Percentiles rank a stretch among this genome's conserved stretches.
Conservation (phyloP, 2,113 vertebrate species). For the Cyprinodon tularosa region DNA sequence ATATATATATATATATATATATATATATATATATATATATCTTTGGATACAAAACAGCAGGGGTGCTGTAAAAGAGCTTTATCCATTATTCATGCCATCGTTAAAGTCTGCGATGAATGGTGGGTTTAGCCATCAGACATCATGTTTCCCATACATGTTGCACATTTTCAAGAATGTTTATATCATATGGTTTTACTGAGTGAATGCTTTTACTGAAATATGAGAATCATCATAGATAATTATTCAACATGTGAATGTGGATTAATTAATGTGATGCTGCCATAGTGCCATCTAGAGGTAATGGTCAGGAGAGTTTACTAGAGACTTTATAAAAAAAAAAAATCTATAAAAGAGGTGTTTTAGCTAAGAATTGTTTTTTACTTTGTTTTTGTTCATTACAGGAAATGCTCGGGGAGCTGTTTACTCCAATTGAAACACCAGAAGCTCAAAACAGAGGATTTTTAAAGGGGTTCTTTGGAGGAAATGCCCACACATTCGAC, state of each 20-base stretch:
- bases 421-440: slow-evolving; percentile 95
- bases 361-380: background rate
- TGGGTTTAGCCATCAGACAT: slow-evolving; percentile 54
- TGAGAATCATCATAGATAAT: background rate
- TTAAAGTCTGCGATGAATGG: slow-evolving; percentile 15
- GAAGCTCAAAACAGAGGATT: slow-evolving; percentile 97
- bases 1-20: too few species aligned
- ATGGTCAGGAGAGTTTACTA: background rate
- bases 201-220: slow-evolving; percentile 3
- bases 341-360: background rate
- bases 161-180: slow-evolving; percentile 46
- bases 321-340: background rate
- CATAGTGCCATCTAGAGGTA: slow-evolving; percentile 66
- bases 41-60: background rate
- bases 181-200: background rate
- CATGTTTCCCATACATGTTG: slow-evolving; percentile 28
- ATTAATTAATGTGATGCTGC: slow-evolving; percentile 7
- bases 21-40: background rate
- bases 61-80: slow-evolving; percentile 12
- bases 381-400: slow-evolving; percentile 55
- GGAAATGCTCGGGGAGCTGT: slow-evolving; percentile 98
- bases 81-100: slow-evolving; percentile 7
- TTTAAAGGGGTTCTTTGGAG: slow-evolving; percentile 96
- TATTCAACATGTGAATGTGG: slow-evolving; percentile 9
- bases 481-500: slow-evolving; percentile 92